A percentile compares a stretch with the other conserved stretches of the same genome.
Evolutionary conservation across 2,797 vertebrate genomes (phyloP).

Genomic region (Xiphorhynchus erythropygius): DNA sequence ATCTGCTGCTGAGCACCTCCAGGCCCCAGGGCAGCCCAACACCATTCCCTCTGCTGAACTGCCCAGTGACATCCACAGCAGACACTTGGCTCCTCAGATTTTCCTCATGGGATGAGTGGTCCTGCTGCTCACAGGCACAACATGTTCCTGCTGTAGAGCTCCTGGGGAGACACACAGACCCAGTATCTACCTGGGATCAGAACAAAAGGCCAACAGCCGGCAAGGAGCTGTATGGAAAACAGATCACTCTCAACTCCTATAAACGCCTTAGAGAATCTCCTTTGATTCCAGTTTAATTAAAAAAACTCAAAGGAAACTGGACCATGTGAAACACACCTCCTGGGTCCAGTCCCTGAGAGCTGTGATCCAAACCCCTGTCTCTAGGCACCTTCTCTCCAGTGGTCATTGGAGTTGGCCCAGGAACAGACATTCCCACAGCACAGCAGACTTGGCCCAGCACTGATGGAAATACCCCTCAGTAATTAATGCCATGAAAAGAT

Average conservation of each 20-base stretch:
- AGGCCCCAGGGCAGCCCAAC: not conserved
- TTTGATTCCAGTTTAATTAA: not conserved
- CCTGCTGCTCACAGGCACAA: accelerated
- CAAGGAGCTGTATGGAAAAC: not conserved
- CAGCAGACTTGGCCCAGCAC: not conserved
- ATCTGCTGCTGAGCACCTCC: not conserved
- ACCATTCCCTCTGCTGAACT: not conserved
- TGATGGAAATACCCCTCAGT: not conserved
- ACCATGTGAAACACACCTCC: not conserved
- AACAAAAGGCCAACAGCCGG: not conserved
- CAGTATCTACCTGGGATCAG: not conserved
- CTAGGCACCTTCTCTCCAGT: not conserved
- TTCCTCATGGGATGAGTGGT: accelerated
- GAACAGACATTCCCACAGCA: not conserved
- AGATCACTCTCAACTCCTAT: not conserved
- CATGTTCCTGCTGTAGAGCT: not conserved
- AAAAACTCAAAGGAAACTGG: not conserved
- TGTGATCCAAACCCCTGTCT: not conserved
- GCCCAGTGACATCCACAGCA: not conserved
- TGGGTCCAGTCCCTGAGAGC: not conserved
- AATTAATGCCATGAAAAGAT: not conserved
- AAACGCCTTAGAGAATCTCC: not conserved
- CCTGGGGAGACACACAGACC: not conserved
- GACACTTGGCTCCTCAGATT: not conserved
- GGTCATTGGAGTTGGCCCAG: not conserved